phyloP scores from a whole-genome alignment of 2,888 invertebrate species.

The Athalia cordata region DNA sequence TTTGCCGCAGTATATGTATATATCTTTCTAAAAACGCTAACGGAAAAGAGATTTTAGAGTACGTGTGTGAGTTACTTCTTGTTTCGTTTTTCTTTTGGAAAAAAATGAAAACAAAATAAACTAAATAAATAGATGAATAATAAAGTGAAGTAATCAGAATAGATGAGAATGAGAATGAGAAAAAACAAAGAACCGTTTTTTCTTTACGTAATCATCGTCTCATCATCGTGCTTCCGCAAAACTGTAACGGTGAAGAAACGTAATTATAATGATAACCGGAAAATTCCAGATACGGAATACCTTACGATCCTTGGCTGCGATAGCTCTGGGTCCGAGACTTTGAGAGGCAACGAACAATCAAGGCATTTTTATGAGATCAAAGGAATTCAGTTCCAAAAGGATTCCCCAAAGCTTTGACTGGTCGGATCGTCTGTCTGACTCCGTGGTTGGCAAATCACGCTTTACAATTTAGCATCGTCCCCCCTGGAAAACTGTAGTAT shows the following conservation, averaged over 20 bases:
- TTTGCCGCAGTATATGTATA: background rate
- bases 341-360: background rate
- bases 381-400: constrained; percentile 19
- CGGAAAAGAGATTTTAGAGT: constrained; percentile 7
- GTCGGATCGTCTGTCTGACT: constrained; percentile 4
- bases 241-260: background rate
- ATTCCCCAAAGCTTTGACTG: constrained; percentile 18
- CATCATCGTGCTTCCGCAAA: background rate
- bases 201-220: constrained; percentile 10
- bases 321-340: background rate
- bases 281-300: background rate
- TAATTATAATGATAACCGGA: background rate
- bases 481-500: background rate
- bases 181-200: background rate
- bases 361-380: constrained; percentile 34
- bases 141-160: too few species aligned
- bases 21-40: background rate
- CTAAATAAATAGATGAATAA: too few species aligned
- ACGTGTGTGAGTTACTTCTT: background rate
- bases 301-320: constrained; percentile 15
- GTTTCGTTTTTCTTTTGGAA: background rate
- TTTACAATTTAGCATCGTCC: constrained; percentile 14
- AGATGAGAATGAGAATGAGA: too few species aligned
- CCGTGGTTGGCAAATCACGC: constrained; percentile 28
- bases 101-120: too few species aligned